phyloP scores from a whole-genome alignment of 2,113 vertebrate species.

The Delphinus delphis region DNA sequence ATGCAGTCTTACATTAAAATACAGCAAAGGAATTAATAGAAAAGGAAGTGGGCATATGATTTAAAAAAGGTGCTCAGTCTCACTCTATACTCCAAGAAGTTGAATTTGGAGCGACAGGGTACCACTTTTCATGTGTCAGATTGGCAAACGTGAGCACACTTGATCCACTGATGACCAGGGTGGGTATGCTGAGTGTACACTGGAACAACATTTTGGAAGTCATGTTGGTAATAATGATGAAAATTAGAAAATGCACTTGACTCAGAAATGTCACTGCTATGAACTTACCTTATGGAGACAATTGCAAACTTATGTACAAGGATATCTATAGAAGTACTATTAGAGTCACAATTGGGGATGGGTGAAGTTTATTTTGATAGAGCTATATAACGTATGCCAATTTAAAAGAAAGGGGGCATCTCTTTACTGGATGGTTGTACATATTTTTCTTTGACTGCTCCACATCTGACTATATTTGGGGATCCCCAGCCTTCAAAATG shows the following conservation, averaged over 20 bases:
- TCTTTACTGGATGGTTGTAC: neutral
- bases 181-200: neutral
- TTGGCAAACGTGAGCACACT: neutral
- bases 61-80: neutral
- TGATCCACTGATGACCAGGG: neutral
- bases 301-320: neutral
- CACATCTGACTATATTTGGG: neutral
- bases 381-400: neutral
- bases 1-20: neutral
- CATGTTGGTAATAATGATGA: neutral
- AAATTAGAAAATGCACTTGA: neutral
- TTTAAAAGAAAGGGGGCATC: neutral
- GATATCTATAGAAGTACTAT: neutral
- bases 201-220: neutral
- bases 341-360: neutral
- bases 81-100: neutral
- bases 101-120: neutral
- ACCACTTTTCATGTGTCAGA: neutral
- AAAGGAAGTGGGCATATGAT: neutral
- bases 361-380: neutral
- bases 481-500: neutral
- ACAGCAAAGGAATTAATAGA: neutral
- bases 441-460: neutral
- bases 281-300: neutral
- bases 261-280: neutral